Evolutionary conservation across 2,888 invertebrate genomes (phyloP).

Genomic region (Polydrusus tereticollis): DNA sequence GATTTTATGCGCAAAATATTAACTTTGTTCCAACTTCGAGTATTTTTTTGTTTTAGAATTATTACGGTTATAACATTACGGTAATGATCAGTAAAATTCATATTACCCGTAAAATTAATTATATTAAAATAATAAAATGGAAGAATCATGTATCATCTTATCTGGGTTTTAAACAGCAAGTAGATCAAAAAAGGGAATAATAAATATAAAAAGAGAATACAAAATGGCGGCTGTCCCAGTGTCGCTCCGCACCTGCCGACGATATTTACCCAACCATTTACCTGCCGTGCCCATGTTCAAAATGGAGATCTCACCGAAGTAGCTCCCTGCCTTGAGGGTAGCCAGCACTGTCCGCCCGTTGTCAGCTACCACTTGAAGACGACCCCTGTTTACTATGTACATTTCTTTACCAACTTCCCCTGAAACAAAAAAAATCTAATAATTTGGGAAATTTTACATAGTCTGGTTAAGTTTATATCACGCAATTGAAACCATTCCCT

Average conservation of each 20-base stretch:
- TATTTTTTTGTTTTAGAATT: no score
- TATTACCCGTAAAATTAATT: not conserved
- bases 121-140: not conserved
- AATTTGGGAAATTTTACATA: no score
- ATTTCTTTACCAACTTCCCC: slow-evolving; percentile 99
- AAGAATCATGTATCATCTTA: slow-evolving; percentile 37
- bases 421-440: slow-evolving; percentile 65
- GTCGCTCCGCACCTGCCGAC: slow-evolving; percentile 64
- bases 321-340: slow-evolving; percentile 97
- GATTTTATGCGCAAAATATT: no score
- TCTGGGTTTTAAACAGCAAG: slow-evolving; percentile 46
- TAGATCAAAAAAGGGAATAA: slow-evolving; percentile 23
- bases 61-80: no score
- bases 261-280: slow-evolving; percentile 97
- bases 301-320: slow-evolving; percentile 99
- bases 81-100: no score
- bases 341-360: slow-evolving; percentile 96
- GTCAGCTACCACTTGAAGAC: slow-evolving; percentile 94
- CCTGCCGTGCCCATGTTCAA: slow-evolving; percentile 99
- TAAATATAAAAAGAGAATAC: slow-evolving; percentile 27
- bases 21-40: no score
- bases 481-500: no score
- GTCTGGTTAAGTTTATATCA: no score
- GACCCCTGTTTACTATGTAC: slow-evolving; percentile 98
- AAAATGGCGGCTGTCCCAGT: slow-evolving; percentile 47